A percentile compares a stretch with the other conserved stretches of the same genome.
Conservation (phyloP, 2,113 vertebrate species). For the Motacilla tschutschensis region DNA sequence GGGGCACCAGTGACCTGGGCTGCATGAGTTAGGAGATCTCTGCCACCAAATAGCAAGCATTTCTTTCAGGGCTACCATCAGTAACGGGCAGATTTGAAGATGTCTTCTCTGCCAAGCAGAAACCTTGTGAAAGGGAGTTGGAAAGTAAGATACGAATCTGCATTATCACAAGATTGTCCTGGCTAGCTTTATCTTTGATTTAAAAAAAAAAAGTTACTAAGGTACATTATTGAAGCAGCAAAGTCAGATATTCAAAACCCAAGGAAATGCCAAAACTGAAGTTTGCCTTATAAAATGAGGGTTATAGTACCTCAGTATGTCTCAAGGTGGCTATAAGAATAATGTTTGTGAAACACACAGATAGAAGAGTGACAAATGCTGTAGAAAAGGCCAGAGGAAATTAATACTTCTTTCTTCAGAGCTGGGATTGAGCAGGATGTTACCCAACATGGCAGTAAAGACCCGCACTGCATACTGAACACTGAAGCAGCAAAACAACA, state of each 20-base stretch:
- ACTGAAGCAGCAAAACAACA: not conserved
- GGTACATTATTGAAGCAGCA: not conserved
- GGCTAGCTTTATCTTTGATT: not conserved
- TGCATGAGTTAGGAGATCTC: not conserved
- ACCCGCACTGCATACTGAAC: not conserved
- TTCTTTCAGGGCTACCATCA: not conserved
- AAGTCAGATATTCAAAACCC: not conserved
- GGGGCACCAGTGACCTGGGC: not conserved
- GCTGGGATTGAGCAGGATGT: not conserved
- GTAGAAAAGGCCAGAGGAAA: conserved; percentile 30
- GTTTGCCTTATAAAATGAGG: not conserved
- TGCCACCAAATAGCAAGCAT: not conserved
- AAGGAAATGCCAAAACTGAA: not conserved
- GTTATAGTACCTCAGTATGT: not conserved
- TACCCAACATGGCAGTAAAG: not conserved
- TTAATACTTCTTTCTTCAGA: conserved; percentile 1
- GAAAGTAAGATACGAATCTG: not conserved
- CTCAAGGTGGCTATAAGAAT: not conserved
- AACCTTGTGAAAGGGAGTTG: not conserved
- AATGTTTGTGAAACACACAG: not conserved
- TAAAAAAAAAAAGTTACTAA: not conserved
- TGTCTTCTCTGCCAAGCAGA: not conserved
- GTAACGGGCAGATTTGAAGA: not conserved
- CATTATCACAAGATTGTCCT: not conserved
- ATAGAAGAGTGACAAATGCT: not conserved